These are phyloP conservation scores for Sebastes steindachneri DNA, from an alignment of 2,797 vertebrate genomes.

Conservation along the genomic window DNA sequence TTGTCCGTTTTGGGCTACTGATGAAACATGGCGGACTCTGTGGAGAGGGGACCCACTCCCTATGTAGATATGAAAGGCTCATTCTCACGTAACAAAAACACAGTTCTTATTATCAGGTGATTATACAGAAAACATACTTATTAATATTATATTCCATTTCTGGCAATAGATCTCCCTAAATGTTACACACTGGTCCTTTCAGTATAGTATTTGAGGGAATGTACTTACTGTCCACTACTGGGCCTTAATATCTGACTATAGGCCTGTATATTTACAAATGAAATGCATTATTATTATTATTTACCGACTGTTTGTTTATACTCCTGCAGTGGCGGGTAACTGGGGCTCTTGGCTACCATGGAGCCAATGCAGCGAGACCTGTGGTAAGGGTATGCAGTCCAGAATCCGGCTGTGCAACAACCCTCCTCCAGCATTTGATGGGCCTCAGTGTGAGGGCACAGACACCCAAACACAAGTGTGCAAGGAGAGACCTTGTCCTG, in stretches of 20 bases:
- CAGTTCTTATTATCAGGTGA: too few species aligned
- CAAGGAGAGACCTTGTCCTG: constrained; percentile 89
- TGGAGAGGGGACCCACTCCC: too few species aligned
- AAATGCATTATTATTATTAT: too few species aligned
- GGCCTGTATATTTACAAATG: neutral
- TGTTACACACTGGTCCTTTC: too few species aligned
- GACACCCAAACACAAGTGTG: constrained; percentile 92
- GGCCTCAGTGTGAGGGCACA: constrained; percentile 84
- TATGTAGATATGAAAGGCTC: too few species aligned
- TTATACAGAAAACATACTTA: too few species aligned
- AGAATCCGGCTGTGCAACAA: constrained; percentile 90
- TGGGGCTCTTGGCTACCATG: constrained; percentile 94
- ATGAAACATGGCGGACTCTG: too few species aligned
- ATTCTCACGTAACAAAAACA: too few species aligned
- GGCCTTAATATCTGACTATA: neutral
- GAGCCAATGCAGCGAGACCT: constrained; percentile 91
- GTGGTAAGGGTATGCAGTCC: constrained; percentile 90
- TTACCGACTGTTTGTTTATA: neutral
- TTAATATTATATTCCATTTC: too few species aligned
- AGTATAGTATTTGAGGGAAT: neutral
- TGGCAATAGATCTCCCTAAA: too few species aligned
- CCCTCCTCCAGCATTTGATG: constrained; percentile 89
- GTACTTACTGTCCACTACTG: neutral
- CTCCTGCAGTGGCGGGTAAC: constrained; percentile 86
- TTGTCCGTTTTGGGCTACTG: too few species aligned